phyloP scores from a whole-genome alignment of 2,888 invertebrate genomes.

The Steromphala cineraria region DNA sequence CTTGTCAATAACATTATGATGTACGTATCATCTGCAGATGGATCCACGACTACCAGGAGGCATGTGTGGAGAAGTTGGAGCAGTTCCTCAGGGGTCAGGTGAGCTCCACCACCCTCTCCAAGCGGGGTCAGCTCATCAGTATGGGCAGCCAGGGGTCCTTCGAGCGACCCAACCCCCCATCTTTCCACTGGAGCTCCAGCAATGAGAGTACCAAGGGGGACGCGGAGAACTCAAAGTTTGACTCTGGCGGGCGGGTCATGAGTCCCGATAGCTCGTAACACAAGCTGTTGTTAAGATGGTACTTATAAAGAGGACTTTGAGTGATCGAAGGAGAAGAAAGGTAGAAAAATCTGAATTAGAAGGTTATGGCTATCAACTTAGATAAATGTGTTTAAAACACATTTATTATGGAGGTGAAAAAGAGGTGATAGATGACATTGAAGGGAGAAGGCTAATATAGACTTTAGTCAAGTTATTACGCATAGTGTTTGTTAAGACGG shows the following conservation, averaged over 20 bases:
- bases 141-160: conserved; percentile 23
- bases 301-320: too few species aligned
- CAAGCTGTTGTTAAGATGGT: too few species aligned
- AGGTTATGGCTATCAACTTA: too few species aligned
- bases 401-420: too few species aligned
- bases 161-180: neutral
- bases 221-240: neutral
- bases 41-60: conserved; percentile 99
- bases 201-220: conserved; percentile 13
- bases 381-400: too few species aligned
- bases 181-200: conserved; percentile 23
- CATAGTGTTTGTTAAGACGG: too few species aligned
- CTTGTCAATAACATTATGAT: too few species aligned
- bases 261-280: conserved; percentile 1
- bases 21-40: conserved; percentile 78
- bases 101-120: neutral
- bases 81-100: conserved; percentile 84
- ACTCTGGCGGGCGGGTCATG: neutral
- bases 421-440: too few species aligned
- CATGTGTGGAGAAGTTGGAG: conserved; percentile 98
- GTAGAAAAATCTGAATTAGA: too few species aligned
- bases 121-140: conserved; percentile 11
- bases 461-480: too few species aligned
- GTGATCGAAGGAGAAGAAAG: too few species aligned
- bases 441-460: too few species aligned